Base-by-base conservation (phyloP, 2,888 invertebrate genomes). In the Pasiphila rectangulata region DNA sequence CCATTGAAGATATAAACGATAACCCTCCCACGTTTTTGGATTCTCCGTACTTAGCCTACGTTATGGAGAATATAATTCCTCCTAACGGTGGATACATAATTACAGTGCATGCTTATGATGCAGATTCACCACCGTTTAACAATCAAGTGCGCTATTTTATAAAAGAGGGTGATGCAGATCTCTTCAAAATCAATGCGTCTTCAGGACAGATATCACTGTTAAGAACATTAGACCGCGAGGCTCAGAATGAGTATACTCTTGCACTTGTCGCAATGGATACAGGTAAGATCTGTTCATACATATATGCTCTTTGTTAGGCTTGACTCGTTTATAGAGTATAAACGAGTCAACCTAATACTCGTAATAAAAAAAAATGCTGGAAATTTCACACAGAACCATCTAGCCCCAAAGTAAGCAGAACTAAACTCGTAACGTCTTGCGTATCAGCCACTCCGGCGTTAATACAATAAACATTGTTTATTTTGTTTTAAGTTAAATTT, bases 221-320 rank as follows among this genome's bases (percentile, higher is more conserved):
- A 62, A 90, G 94, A 64, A 93, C 95, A 0, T 84, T 97, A 68
- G 97, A 97, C 82, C 91, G 97, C 40, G 97, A 97, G 88, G 83
- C 91, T 54, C 94, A 96, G 68, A 91, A 94, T 51, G 95, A 95
- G 83, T 96, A 96, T 74, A 93, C 93, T 39, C 88, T 97, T 58
- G 95, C 96, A 1, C 90, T 97, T 40, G 95, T 96, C 51, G 97
- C 97, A 49, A 96, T 97, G 95, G 97, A 97, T 89, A 96, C 96
- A 63, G 97, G 97, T 96, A 85, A 92, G 92, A 53, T n/a, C n/a
- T n/a, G n/a, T n/a, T n/a, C n/a, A n/a, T n/a, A n/a, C n/a, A n/a
- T n/a, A n/a, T n/a, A n/a, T n/a, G n/a, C n/a, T n/a, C n/a, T n/a
- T n/a, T n/a, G n/a, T n/a, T n/a, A n/a, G n/a, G n/a, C n/a, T n/a